Evolutionary conservation across 2,797 vertebrate genomes (phyloP).

Genomic region (Enteromius paludinosus): DNA sequence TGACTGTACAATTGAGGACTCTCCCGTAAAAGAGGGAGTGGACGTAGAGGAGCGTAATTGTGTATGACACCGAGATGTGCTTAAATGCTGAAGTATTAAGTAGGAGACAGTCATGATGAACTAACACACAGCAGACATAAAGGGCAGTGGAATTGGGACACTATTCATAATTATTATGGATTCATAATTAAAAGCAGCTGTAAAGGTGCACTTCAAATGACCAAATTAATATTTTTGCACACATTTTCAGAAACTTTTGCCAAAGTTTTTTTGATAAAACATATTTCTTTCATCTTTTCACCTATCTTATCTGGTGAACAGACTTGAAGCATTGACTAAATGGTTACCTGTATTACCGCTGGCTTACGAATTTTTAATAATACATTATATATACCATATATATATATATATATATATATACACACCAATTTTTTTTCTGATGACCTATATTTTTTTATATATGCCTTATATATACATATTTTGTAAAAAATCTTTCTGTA

Average conservation of each 20-base stretch:
- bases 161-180: neutral
- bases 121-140: conserved; percentile 68
- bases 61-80: neutral
- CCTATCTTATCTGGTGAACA: neutral
- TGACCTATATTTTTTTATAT: too few relatives aligned
- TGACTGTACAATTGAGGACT: conserved; percentile 36
- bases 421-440: too few relatives aligned
- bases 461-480: too few relatives aligned
- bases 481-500: too few relatives aligned
- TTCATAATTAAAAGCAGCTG: neutral
- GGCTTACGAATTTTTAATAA: neutral
- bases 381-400: too few relatives aligned
- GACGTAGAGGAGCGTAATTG: conserved; percentile 32
- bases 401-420: too few relatives aligned
- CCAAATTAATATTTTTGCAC: neutral
- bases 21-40: conserved; percentile 48
- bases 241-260: neutral
- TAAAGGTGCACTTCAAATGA: neutral
- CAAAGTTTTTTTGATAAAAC: neutral
- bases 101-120: conserved; percentile 56
- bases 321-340: neutral
- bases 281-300: neutral
- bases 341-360: neutral
- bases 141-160: conserved; percentile 64
- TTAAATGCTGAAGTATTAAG: conserved; percentile 21